Evolutionary conservation across 2,888 invertebrate genomes (phyloP).

Genomic region (Artemia sp.): DNA sequence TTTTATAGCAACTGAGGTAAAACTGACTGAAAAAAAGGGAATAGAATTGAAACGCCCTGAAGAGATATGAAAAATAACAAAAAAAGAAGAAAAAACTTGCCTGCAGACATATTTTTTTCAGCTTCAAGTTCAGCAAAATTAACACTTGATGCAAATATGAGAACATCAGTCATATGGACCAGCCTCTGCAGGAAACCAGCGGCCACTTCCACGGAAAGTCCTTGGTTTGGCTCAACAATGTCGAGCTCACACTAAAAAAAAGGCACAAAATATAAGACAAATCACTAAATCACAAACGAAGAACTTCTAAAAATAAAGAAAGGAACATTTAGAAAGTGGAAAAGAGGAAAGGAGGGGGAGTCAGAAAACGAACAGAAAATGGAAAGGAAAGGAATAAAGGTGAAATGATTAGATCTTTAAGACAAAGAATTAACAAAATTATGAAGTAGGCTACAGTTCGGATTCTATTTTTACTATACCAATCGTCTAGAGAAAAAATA

Average conservation of each 20-base stretch:
- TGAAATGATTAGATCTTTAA: too few relatives aligned
- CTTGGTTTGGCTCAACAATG: conserved; percentile 94
- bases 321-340: too few relatives aligned
- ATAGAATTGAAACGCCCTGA: not conserved
- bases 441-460: too few relatives aligned
- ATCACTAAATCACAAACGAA: too few relatives aligned
- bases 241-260: conserved; percentile 77
- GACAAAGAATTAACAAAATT: too few relatives aligned
- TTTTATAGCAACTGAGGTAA: too few relatives aligned
- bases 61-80: not conserved
- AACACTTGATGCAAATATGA: conserved; percentile 91
- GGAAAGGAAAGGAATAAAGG: too few relatives aligned
- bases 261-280: not conserved
- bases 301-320: too few relatives aligned
- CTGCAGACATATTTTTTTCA: conserved; percentile 98
- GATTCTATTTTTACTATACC: too few relatives aligned
- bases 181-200: conserved; percentile 94
- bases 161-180: conserved; percentile 94
- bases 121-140: conserved; percentile 96
- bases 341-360: too few relatives aligned
- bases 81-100: conserved; percentile 42
- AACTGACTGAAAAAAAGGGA: not conserved
- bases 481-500: too few relatives aligned
- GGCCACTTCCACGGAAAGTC: conserved; percentile 94
- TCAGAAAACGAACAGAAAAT: too few relatives aligned